Conservation (phyloP, 1,140 invertebrate species). For the Platyura marginata region DNA sequence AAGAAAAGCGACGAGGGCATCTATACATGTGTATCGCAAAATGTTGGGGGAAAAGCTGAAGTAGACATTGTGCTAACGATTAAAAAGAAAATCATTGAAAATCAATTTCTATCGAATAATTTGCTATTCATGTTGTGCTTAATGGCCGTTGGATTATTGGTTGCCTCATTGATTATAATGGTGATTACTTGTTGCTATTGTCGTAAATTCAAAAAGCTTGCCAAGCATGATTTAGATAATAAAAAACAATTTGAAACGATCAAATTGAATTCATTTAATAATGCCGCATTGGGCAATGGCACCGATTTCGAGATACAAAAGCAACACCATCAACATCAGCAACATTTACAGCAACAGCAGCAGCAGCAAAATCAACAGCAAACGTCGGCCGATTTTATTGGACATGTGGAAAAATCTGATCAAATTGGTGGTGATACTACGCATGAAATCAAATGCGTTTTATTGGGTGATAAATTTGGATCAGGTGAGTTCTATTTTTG, state of each 20-base stretch:
- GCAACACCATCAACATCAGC: background rate
- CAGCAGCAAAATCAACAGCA: background rate
- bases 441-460: background rate
- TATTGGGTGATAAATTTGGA: background rate
- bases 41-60: slow-evolving; percentile 59
- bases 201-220: slow-evolving; percentile 10
- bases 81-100: slow-evolving; percentile 4
- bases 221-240: background rate
- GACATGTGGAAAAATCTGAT: background rate
- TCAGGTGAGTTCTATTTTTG: background rate
- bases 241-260: slow-evolving; percentile 1
- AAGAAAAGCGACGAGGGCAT: slow-evolving; percentile 58
- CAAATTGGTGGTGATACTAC: background rate
- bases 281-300: slow-evolving; percentile 5
- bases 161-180: slow-evolving; percentile 11
- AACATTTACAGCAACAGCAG: background rate
- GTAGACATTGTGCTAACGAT: slow-evolving; percentile 25
- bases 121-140: slow-evolving; percentile 11
- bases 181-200: slow-evolving; percentile 13
- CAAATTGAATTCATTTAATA: slow-evolving; percentile 7
- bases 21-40: slow-evolving; percentile 69
- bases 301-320: background rate
- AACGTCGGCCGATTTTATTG: background rate
- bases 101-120: slow-evolving; percentile 8
- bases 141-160: slow-evolving; percentile 12